These are phyloP conservation scores for Tenebrio molitor DNA, from an alignment of 1,140 invertebrate genomes.

Conservation along the genomic window DNA sequence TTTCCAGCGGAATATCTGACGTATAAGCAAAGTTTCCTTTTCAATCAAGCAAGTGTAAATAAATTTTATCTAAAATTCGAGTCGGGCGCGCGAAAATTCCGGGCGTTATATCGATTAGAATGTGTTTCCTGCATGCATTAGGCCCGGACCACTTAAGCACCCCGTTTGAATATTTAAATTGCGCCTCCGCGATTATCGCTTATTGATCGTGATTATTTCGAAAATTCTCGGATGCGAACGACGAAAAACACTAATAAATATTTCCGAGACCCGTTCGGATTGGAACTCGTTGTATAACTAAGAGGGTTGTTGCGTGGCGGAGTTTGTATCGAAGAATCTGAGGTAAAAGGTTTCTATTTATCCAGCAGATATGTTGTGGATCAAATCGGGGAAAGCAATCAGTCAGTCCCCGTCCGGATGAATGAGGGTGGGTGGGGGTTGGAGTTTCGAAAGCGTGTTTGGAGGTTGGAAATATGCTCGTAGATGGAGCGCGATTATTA, in stretches of 20 bases:
- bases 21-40: conserved; percentile 39
- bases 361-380: conserved; percentile 59
- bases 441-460: conserved; percentile 43
- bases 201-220: conserved; percentile 30
- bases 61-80: conserved; percentile 40
- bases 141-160: conserved; percentile 20
- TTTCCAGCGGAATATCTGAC: conserved; percentile 31
- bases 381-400: conserved; percentile 58
- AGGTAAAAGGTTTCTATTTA: conserved; percentile 61
- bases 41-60: conserved; percentile 38
- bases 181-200: conserved; percentile 10
- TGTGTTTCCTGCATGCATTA: conserved; percentile 24
- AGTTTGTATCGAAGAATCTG: conserved; percentile 50
- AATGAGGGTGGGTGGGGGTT: conserved; percentile 24
- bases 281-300: conserved; percentile 29
- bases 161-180: conserved; percentile 41
- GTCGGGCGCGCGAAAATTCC: conserved; percentile 32
- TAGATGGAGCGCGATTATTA: conserved; percentile 46
- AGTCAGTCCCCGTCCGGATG: conserved; percentile 51
- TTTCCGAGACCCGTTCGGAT: conserved; percentile 8
- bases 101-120: conserved; percentile 27
- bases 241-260: conserved; percentile 32
- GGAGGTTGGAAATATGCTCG: conserved; percentile 34
- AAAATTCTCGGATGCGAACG: too few species aligned
- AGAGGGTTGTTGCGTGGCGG: conserved; percentile 29